Evolutionary conservation across 2,888 invertebrate genomes (phyloP).

Genomic region (Scotopteryx bipunctaria): DNA sequence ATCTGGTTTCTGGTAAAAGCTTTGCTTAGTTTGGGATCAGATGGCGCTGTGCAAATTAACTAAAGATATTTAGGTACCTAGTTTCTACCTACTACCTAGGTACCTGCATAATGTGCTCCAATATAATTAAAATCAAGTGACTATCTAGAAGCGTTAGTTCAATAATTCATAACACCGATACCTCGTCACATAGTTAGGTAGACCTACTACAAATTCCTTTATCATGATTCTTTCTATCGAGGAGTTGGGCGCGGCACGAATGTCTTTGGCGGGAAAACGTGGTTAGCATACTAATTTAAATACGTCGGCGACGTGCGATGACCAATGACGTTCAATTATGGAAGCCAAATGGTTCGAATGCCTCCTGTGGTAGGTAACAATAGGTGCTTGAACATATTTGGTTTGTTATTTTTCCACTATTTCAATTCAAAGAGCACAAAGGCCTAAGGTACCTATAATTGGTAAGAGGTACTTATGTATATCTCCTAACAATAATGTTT

Average conservation of each 20-base stretch:
- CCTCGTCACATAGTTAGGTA: constrained; percentile 27
- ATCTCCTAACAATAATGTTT: background rate
- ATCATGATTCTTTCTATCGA: constrained; percentile 79
- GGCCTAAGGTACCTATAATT: constrained; percentile 37
- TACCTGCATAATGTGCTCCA: no score
- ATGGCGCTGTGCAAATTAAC: no score
- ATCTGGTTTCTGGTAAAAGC: no score
- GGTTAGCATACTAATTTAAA: constrained; percentile 65
- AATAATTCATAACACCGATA: background rate
- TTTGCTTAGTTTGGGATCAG: no score
- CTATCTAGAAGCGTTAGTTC: no score
- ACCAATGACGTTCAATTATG: constrained; percentile 59
- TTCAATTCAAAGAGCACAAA: constrained; percentile 46
- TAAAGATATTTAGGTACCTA: no score
- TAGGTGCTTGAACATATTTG: constrained; percentile 66
- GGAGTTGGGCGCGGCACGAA: constrained; percentile 72
- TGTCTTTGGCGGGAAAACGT: constrained; percentile 72
- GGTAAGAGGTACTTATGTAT: no score
- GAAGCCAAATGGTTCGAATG: constrained; percentile 61
- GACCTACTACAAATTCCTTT: constrained; percentile 72
- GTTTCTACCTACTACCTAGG: background rate
- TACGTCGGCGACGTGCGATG: constrained; percentile 60
- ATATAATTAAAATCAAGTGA: no score
- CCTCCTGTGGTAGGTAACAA: constrained; percentile 54
- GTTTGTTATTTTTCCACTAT: constrained; percentile 46